These are phyloP conservation scores for Diplolepis rosae DNA, from an alignment of 2,888 invertebrate species.

Conservation along the genomic window DNA sequence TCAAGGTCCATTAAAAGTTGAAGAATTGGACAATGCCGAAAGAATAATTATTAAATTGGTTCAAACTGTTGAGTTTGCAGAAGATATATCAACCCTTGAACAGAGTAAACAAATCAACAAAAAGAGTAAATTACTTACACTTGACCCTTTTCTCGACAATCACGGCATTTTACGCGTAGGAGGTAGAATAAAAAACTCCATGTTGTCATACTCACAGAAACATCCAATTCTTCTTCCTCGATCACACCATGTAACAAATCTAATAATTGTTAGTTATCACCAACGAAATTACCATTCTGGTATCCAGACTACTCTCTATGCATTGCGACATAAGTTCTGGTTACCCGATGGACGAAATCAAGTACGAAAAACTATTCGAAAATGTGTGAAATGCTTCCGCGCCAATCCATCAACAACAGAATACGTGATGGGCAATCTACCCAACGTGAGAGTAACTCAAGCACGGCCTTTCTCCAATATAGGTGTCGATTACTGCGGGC, in stretches of 20 bases:
- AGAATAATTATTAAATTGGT: slow-evolving; percentile 16
- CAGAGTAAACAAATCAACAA: neutral
- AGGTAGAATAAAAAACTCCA: neutral
- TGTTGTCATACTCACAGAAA: neutral
- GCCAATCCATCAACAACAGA: no score
- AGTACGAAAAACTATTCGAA: no score
- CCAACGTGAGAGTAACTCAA: no score
- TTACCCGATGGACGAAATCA: no score
- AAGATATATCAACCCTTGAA: slow-evolving; percentile 26
- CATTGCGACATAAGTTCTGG: slow-evolving; percentile 6
- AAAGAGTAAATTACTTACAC: neutral
- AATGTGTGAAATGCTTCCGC: no score
- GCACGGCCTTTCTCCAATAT: no score
- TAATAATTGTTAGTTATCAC: neutral
- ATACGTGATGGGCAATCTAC: no score
- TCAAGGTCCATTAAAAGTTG: neutral
- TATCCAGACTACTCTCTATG: neutral
- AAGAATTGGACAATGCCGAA: slow-evolving; percentile 33
- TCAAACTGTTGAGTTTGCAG: slow-evolving; percentile 20
- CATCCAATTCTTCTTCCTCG: neutral
- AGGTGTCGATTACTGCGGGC: no score
- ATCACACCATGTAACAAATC: neutral
- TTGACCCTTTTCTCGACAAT: slow-evolving; percentile 26
- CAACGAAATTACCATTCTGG: neutral
- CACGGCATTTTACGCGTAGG: neutral